phyloP scores from a whole-genome alignment of 2,888 invertebrate species.

The Sericinus montela region DNA sequence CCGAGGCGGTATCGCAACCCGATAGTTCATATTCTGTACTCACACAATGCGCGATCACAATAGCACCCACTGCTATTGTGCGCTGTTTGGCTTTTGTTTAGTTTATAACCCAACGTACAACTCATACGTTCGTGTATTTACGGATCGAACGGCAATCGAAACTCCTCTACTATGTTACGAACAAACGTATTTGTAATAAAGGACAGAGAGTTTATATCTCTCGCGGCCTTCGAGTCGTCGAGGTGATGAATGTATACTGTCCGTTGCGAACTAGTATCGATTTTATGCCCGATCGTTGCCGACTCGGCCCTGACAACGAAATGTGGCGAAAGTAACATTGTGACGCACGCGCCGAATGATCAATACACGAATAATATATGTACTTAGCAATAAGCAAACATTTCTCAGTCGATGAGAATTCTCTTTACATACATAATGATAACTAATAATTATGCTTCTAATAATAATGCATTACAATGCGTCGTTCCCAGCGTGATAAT shows the following conservation, averaged over 20 bases:
- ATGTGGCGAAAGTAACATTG: conserved; percentile 68
- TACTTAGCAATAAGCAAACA: conserved; percentile 12
- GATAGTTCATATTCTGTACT: conserved; percentile 25
- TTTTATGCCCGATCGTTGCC: conserved; percentile 41
- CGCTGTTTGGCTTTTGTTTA: conserved; percentile 37
- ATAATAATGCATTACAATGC: too few species aligned
- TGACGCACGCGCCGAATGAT: conserved; percentile 41
- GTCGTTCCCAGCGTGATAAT: too few species aligned
- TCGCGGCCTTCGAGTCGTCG: conserved; percentile 41
- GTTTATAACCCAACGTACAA: conserved; percentile 34
- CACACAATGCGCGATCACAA: conserved; percentile 41
- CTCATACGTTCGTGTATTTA: conserved; percentile 4
- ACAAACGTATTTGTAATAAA: conserved; percentile 23
- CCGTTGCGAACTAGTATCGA: conserved; percentile 35
- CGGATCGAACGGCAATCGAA: conserved; percentile 22
- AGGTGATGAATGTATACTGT: conserved; percentile 44
- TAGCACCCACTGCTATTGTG: conserved; percentile 39
- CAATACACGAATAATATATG: conserved; percentile 39
- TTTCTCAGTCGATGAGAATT: too few species aligned
- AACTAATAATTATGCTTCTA: too few species aligned
- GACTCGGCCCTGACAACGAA: conserved; percentile 61
- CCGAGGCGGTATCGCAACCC: conserved; percentile 42
- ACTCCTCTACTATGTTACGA: conserved; percentile 35
- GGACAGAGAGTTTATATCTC: conserved; percentile 29
- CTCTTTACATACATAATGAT: too few species aligned